A percentile compares a stretch with the other conserved stretches of the same genome.
Conservation (phyloP, 2,113 vertebrate species). For the Trogon melanurus region DNA sequence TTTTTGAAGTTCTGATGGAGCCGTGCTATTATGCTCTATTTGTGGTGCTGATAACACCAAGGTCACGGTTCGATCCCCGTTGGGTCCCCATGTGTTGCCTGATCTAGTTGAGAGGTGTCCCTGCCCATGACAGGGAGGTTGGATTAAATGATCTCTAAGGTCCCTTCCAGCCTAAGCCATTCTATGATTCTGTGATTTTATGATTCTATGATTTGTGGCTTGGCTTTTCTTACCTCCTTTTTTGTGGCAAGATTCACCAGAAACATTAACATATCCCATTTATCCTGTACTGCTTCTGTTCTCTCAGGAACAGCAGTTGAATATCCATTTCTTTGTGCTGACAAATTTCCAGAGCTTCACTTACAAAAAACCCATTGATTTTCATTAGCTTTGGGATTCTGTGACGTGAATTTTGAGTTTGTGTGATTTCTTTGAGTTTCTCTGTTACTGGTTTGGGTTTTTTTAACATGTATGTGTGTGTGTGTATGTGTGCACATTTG, state of each 20-base stretch:
- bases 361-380: conserved; percentile 27
- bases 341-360: background rate
- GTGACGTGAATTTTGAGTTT: background rate
- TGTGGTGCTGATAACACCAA: background rate
- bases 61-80: too few species aligned
- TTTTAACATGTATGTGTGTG: background rate
- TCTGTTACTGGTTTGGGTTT: background rate
- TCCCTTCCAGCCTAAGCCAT: too few species aligned
- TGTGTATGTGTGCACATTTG: background rate
- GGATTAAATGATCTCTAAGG: too few species aligned
- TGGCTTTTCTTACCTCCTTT: background rate
- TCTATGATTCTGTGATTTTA: too few species aligned
- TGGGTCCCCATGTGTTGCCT: too few species aligned
- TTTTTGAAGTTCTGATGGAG: background rate
- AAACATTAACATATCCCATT: background rate
- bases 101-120: too few species aligned
- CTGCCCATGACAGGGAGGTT: too few species aligned
- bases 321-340: background rate
- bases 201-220: background rate
- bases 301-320: background rate
- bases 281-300: background rate
- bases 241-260: background rate
- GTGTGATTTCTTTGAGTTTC: background rate
- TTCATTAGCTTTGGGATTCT: conserved; percentile 4
- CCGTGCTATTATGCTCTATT: background rate